Percentiles rank a stretch among this genome's conserved stretches.
These are phyloP conservation scores for Steinernema feltiae DNA, from an alignment of 1,140 invertebrate genomes.

Conservation along the genomic window DNA sequence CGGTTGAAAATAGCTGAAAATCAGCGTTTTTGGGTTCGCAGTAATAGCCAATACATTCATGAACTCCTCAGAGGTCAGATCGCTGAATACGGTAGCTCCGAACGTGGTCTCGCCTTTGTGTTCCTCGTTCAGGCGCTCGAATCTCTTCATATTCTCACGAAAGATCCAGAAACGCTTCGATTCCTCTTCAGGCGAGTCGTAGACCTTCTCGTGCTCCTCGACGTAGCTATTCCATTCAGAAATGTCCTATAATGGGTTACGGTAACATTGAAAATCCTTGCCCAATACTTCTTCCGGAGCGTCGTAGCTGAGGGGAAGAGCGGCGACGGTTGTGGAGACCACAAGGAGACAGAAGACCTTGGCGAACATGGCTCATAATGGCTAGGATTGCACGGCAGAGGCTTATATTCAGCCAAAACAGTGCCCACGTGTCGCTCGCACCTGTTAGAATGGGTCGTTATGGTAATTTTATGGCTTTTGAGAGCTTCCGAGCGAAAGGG, in stretches of 20 bases:
- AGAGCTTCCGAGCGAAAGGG: no score
- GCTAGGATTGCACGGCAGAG: no score
- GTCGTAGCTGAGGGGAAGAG: no score
- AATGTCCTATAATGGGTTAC: neutral
- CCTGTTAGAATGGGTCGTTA: no score
- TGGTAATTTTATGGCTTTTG: no score
- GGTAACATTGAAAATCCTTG: neutral
- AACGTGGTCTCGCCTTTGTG: neutral
- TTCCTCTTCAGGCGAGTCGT: neutral
- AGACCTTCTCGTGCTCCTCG: neutral
- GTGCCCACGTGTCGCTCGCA: no score
- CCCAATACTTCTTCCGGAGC: neutral
- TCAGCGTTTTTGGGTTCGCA: neutral
- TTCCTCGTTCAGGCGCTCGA: neutral
- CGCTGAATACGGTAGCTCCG: neutral
- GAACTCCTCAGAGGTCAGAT: neutral
- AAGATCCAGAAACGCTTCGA: neutral
- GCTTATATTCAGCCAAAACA: no score
- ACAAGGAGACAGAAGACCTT: no score
- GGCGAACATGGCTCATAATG: no score
- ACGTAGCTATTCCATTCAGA: neutral
- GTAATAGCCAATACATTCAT: neutral
- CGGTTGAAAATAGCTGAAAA: neutral
- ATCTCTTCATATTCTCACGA: neutral
- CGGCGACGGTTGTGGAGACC: no score